A percentile compares a stretch with the other conserved stretches of the same genome.
These are phyloP conservation scores for Collichthys lucidus DNA, from an alignment of 2,113 vertebrate species.

Conservation along the genomic window DNA sequence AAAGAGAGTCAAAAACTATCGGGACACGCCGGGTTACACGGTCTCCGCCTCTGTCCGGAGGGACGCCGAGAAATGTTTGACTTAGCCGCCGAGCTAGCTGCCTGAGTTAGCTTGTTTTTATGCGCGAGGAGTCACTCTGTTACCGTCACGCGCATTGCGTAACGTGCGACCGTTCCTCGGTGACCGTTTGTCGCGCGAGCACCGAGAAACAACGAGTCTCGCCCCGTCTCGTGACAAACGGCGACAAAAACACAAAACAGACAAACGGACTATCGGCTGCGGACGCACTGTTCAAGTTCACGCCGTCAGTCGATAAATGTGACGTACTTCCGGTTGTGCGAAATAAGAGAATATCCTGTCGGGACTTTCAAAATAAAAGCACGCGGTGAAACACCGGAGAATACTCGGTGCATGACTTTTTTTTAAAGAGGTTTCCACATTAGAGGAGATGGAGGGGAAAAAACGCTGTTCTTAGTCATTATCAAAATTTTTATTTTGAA, in stretches of 20 bases:
- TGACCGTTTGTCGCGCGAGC: not conserved
- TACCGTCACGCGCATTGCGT: constrained; percentile 60
- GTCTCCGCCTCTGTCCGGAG: not conserved
- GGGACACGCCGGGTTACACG: not conserved
- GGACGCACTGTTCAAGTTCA: not conserved
- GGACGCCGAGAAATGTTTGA: not conserved
- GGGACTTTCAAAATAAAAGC: constrained; percentile 36
- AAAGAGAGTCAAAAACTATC: no score
- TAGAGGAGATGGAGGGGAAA: fast-evolving
- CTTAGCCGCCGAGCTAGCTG: constrained; percentile 14
- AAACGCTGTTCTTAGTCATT: not conserved
- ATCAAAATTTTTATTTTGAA: constrained; percentile 51
- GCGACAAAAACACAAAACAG: not conserved
- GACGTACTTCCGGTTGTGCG: fast-evolving
- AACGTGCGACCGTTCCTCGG: constrained; percentile 14
- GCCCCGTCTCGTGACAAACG: not conserved
- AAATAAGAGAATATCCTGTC: not conserved
- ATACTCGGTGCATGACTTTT: fast-evolving
- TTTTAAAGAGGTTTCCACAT: fast-evolving
- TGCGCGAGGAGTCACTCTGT: constrained; percentile 50
- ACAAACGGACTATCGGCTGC: not conserved
- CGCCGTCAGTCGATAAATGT: not conserved
- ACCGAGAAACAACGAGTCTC: not conserved
- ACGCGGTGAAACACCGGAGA: fast-evolving
- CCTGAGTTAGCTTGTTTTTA: constrained; percentile 53